Evolutionary conservation across 2,113 vertebrate species (phyloP).

Genomic region (Geothlypis trichas): DNA sequence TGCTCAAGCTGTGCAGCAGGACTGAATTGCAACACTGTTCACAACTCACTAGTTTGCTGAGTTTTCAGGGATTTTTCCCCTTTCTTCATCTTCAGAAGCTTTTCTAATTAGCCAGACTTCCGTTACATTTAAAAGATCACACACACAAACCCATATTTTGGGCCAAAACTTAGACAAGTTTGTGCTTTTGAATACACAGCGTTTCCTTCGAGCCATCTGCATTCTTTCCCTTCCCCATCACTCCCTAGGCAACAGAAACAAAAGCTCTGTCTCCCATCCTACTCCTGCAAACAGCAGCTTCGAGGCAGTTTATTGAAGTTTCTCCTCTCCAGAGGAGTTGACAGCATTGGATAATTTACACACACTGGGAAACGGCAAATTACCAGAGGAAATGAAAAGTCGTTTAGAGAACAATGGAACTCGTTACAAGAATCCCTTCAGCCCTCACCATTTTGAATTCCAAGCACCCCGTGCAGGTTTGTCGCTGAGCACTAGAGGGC

Average conservation of each 20-base stretch:
- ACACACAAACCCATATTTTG: conserved; percentile 23
- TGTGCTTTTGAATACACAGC: conserved; percentile 17
- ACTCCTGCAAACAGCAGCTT: conserved; percentile 42
- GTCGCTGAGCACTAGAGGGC: conserved; percentile 3
- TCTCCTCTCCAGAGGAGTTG: background rate
- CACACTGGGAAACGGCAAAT: conserved; percentile 45
- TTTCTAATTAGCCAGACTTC: conserved; percentile 51
- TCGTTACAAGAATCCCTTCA: background rate
- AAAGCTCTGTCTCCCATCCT: conserved; percentile 30
- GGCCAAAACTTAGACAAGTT: conserved; percentile 45
- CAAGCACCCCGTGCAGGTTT: background rate
- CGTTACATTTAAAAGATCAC: conserved; percentile 52
- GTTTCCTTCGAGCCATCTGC: conserved; percentile 32
- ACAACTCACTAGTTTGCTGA: background rate
- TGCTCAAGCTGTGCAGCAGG: background rate
- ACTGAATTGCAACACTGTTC: conserved; percentile 18
- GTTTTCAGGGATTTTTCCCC: background rate
- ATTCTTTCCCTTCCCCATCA: conserved; percentile 41
- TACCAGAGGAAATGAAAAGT: conserved; percentile 50
- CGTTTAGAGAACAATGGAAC: background rate
- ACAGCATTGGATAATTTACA: conserved; percentile 39
- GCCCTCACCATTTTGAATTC: background rate
- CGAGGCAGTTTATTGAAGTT: background rate
- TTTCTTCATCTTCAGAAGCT: background rate
- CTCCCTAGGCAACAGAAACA: conserved; percentile 69